These are phyloP conservation scores for Ornithoptera priamus DNA, from an alignment of 2,888 invertebrate genomes.

Conservation along the genomic window DNA sequence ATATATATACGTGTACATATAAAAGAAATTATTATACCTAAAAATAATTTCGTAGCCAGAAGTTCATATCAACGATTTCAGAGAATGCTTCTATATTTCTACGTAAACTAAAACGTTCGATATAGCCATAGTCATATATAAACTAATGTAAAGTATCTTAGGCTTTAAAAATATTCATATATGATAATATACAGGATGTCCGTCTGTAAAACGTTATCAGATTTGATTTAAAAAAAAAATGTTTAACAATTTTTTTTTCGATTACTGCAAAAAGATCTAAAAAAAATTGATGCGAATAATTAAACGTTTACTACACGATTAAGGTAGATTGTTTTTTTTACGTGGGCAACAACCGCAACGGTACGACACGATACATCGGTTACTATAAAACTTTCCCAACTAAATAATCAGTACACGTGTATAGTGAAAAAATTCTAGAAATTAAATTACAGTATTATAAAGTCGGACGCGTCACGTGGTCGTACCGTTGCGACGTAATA, in stretches of 20 bases:
- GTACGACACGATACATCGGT: slow-evolving; percentile 17
- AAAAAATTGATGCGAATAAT: slow-evolving; percentile 14
- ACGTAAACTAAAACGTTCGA: slow-evolving; percentile 16
- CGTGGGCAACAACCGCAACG: slow-evolving; percentile 15
- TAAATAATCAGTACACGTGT: background rate
- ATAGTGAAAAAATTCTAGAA: background rate
- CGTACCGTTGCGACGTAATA: slow-evolving; percentile 34
- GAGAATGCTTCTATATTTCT: slow-evolving; percentile 11
- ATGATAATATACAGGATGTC: slow-evolving; percentile 20
- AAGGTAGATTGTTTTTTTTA: slow-evolving; percentile 11
- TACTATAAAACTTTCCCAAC: slow-evolving; percentile 1
- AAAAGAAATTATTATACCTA: slow-evolving; percentile 36
- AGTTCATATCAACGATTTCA: slow-evolving; percentile 13
- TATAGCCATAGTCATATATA: slow-evolving; percentile 25
- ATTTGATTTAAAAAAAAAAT: background rate
- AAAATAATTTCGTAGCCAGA: slow-evolving; percentile 34
- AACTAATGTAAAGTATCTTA: slow-evolving; percentile 27
- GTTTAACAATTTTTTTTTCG: too few species aligned
- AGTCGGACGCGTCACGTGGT: slow-evolving; percentile 4
- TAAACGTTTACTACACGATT: slow-evolving; percentile 22
- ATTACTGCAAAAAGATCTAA: background rate
- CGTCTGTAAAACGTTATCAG: background rate
- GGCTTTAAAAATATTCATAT: slow-evolving; percentile 19
- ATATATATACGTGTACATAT: too few species aligned
- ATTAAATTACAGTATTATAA: background rate